Percentiles rank a stretch among this genome's conserved stretches.
Evolutionary conservation across 2,797 vertebrate genomes (phyloP).

Genomic region (Pangasius djambal): DNA sequence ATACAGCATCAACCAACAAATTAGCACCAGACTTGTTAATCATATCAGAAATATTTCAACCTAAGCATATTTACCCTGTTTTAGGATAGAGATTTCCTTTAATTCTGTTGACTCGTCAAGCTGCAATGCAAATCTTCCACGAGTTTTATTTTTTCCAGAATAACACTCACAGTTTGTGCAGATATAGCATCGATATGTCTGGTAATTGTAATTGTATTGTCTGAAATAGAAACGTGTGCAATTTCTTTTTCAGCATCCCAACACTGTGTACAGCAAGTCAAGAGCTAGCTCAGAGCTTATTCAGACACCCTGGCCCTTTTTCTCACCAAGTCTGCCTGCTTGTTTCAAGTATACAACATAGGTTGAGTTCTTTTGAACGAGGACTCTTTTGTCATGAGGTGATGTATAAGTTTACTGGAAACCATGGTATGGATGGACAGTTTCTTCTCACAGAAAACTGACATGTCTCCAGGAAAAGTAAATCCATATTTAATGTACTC

Average conservation of each 20-base stretch:
- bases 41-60: not conserved
- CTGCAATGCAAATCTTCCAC: not conserved
- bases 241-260: not conserved
- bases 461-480: not conserved
- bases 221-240: not conserved
- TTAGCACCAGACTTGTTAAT: not conserved
- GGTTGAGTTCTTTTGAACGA: not conserved
- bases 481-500: conserved; percentile 23
- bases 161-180: not conserved
- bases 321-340: no score
- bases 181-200: not conserved
- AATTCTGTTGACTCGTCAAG: not conserved
- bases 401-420: conserved; percentile 12
- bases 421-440: conserved; percentile 10
- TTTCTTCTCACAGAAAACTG: conserved; percentile 20
- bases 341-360: not conserved
- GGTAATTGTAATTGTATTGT: no score
- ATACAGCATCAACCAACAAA: not conserved
- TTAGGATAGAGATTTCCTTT: not conserved
- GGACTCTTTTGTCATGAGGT: not conserved
- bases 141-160: not conserved
- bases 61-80: not conserved
- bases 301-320: not conserved
- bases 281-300: not conserved
- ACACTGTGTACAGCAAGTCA: not conserved